These are phyloP conservation scores for Lampris megalopsis DNA, from an alignment of 2,113 vertebrate genomes.

Conservation along the genomic window DNA sequence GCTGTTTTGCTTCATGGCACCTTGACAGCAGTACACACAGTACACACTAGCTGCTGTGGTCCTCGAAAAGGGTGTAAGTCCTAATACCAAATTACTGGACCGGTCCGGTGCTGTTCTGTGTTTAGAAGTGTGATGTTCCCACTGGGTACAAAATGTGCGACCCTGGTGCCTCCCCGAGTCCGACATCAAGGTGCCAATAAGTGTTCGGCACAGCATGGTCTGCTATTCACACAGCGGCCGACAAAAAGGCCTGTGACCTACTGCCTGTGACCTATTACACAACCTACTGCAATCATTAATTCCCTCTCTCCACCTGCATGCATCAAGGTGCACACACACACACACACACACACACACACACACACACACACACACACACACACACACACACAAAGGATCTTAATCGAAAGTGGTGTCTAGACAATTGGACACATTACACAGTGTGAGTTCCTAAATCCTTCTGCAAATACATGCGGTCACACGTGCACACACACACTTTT, in stretches of 20 bases:
- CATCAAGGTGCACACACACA: neutral
- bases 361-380: constrained; percentile 18
- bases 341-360: constrained; percentile 21
- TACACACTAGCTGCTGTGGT: neutral
- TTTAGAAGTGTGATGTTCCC: constrained; percentile 23
- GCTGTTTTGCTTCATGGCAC: neutral
- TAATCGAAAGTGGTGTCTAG: constrained; percentile 14
- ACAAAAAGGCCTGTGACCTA: constrained; percentile 3
- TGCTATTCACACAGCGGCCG: constrained; percentile 12
- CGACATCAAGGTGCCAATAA: constrained; percentile 6
- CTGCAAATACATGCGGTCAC: neutral
- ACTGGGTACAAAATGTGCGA: constrained; percentile 52
- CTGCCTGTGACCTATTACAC: constrained; percentile 17
- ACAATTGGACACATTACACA: constrained; percentile 49
- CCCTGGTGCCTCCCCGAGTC: constrained; percentile 13
- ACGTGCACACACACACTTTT: constrained; percentile 13
- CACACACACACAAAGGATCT: neutral
- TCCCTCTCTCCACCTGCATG: neutral
- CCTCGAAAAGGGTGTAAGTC: neutral
- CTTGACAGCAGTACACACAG: constrained; percentile 5
- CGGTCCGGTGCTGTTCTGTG: neutral
- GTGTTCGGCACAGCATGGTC: constrained; percentile 18
- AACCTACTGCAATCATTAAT: constrained; percentile 26
- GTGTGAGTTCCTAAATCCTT: constrained; percentile 35
- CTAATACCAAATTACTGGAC: constrained; percentile 23